Conservation (phyloP, 1,140 invertebrate genomes). For the Popillia japonica region DNA sequence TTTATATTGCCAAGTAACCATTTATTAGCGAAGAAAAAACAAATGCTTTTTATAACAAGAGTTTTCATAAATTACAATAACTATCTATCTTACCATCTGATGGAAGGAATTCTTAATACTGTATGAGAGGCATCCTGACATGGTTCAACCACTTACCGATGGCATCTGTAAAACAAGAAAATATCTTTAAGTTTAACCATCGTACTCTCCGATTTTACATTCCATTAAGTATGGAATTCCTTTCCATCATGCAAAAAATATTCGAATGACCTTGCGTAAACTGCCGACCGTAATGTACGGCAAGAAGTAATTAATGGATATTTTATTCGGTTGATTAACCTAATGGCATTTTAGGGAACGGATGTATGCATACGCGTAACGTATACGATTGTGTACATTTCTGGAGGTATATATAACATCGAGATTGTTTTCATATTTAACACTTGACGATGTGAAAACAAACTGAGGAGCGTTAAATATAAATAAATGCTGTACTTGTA, state of each 20-base stretch:
- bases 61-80: constrained; percentile 7
- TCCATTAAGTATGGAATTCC: constrained; percentile 31
- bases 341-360: constrained; percentile 33
- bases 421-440: constrained; percentile 28
- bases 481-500: not conserved
- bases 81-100: constrained; percentile 10
- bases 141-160: constrained; percentile 65
- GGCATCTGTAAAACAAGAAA: constrained; percentile 68
- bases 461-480: constrained; percentile 21
- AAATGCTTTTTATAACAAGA: not conserved
- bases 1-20: not conserved
- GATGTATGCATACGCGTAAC: constrained; percentile 13
- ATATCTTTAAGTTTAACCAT: constrained; percentile 23
- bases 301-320: constrained; percentile 30
- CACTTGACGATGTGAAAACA: constrained; percentile 6
- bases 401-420: constrained; percentile 13
- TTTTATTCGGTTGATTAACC: constrained; percentile 32
- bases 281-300: not conserved
- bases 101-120: constrained; percentile 9
- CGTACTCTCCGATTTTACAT: not conserved
- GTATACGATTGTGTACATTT: constrained; percentile 22
- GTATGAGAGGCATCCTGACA: constrained; percentile 37
- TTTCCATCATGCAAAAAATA: constrained; percentile 22
- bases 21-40: constrained; percentile 1
- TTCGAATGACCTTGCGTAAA: constrained; percentile 13